A percentile compares a stretch with the other conserved stretches of the same genome.
Evolutionary conservation across 1,140 invertebrate genomes (phyloP).

Genomic region (Stenopsyche tienmushanensis): DNA sequence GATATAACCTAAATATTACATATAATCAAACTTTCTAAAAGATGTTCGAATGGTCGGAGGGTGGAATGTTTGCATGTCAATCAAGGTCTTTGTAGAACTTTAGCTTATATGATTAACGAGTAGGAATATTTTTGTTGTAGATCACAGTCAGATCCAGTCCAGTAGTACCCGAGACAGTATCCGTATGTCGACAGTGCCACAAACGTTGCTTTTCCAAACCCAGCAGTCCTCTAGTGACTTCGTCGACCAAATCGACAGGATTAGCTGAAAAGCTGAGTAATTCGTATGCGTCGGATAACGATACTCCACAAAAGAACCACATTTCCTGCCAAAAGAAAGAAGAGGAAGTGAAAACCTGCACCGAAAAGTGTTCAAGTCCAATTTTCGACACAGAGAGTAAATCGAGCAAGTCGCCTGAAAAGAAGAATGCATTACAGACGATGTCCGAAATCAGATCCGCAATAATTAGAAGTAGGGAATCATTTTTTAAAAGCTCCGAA

Average conservation of each 20-base stretch:
- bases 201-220: constrained; percentile 66
- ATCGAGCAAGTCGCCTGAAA: constrained; percentile 29
- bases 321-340: constrained; percentile 30
- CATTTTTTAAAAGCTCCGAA: constrained; percentile 34
- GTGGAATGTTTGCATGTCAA: too few species aligned
- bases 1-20: too few species aligned
- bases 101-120: neutral
- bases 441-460: constrained; percentile 17
- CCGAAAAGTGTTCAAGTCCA: constrained; percentile 29
- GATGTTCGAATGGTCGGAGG: too few species aligned
- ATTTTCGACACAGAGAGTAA: constrained; percentile 32
- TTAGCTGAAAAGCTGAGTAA: constrained; percentile 19
- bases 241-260: constrained; percentile 24
- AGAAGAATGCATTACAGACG: constrained; percentile 22
- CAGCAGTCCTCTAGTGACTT: constrained; percentile 47
- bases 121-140: constrained; percentile 48
- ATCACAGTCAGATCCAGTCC: constrained; percentile 70
- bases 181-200: constrained; percentile 71
- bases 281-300: constrained; percentile 3
- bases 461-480: constrained; percentile 38
- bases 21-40: too few species aligned
- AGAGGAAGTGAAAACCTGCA: constrained; percentile 16
- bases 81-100: too few species aligned
- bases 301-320: constrained; percentile 24
- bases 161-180: constrained; percentile 62